Evolutionary conservation across 1,140 invertebrate species (phyloP), one percentile per base, ranked within the genome.

Genomic region (Lordiphosa mommai): DNA sequence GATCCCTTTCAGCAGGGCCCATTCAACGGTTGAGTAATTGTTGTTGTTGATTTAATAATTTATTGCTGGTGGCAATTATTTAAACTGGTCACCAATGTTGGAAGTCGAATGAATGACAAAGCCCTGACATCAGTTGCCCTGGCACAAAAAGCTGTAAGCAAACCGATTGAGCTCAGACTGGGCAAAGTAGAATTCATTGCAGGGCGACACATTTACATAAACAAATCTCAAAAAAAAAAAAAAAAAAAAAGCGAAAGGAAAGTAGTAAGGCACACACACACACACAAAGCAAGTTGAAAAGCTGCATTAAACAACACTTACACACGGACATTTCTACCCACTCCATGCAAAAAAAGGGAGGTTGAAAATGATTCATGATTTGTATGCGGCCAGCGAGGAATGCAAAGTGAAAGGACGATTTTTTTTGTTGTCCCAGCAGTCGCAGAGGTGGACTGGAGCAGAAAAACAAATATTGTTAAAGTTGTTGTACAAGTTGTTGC

Each of bases 31-130:
- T 66, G 76, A 72, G 61, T 82, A 76, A 80, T 80, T 82, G 77
- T 68, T 76, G 76, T 82, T 76, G 76, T 82, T 80, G 77, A 82
- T 82, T 80, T 82, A 80, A 82, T 82, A 82, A 80, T 80, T 80
- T 72, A 80, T 76, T 63, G 58, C 36, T 7, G 55, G 66, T 57
- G 53, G 66, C 58, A 67, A 80, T 82, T 80, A 80, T 82, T 80
- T 76, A 80, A 80, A 80, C 66, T 43, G 59, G 20, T 51, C 46
- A 43, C 40, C 13, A 7, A 43, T 29, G 16, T 29, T n/a, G 23
- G 16, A 9, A 29, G 20, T 20, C 16, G 40, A 43, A 13, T 29
- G 40, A 43, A 29, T 50, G 55, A 61, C 58, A 65, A 20, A 41
- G 38, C 41, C 34, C 48, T 82, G 77, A 72, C 77, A 84, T 77